A percentile compares a stretch with the other conserved stretches of the same genome.
Evolutionary conservation across 2,113 vertebrate species (phyloP).

Genomic region (Cranoglanis bouderius): DNA sequence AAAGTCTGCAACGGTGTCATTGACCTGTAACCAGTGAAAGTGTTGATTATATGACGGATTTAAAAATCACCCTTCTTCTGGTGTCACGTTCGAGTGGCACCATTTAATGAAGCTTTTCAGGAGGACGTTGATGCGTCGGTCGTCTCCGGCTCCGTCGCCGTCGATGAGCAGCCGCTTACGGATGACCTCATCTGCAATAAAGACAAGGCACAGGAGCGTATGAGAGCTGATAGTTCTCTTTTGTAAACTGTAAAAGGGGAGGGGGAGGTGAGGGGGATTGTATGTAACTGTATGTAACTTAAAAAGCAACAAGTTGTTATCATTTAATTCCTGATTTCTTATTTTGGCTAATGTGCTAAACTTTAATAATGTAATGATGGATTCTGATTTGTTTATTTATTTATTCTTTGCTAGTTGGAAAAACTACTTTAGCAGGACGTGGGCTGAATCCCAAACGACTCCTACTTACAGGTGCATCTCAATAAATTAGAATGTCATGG

Average conservation of each 20-base stretch:
- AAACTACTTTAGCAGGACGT: neutral
- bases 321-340: neutral
- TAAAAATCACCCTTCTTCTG: conserved; percentile 85
- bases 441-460: neutral
- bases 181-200: conserved; percentile 88
- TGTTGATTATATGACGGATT: neutral
- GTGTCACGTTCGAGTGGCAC: conserved; percentile 85
- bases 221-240: too few relatives aligned
- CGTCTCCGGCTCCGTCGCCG: conserved; percentile 95
- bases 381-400: neutral
- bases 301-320: neutral
- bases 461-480: too few relatives aligned
- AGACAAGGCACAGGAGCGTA: neutral
- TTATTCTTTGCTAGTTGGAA: neutral
- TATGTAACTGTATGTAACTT: too few relatives aligned
- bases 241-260: too few relatives aligned
- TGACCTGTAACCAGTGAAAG: too few relatives aligned
- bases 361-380: neutral
- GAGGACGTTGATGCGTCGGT: conserved; percentile 91
- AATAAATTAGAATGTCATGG: too few relatives aligned
- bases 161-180: conserved; percentile 96
- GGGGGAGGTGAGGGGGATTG: too few relatives aligned
- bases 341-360: too few relatives aligned
- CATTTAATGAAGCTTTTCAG: conserved; percentile 97
- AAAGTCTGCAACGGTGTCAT: neutral